phyloP scores from a whole-genome alignment of 2,888 invertebrate species.

The Chromoteleia sp. region DNA sequence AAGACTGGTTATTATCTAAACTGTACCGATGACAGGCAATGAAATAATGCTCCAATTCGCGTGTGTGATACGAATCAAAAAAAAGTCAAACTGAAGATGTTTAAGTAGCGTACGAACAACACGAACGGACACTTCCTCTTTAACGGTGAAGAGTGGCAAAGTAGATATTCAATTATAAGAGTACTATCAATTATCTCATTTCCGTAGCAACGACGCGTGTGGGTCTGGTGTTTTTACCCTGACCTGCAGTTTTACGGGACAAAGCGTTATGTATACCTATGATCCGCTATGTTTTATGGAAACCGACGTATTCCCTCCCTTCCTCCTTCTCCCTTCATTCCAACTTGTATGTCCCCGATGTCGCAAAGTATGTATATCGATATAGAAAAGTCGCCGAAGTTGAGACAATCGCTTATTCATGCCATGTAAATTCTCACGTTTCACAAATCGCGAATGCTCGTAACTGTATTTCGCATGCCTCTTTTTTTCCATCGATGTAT shows the following conservation, averaged over 20 bases:
- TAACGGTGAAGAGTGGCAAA: conserved; percentile 73
- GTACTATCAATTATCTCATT: conserved; percentile 77
- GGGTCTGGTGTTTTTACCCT: conserved; percentile 36
- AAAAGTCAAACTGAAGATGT: conserved; percentile 50
- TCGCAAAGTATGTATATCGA: no score
- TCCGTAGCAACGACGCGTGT: conserved; percentile 66
- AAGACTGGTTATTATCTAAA: conserved; percentile 40
- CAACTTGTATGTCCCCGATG: conserved; percentile 26
- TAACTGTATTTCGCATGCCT: conserved; percentile 22
- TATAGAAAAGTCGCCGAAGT: conserved; percentile 37
- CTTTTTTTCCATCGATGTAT: conserved; percentile 1
- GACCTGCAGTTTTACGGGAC: conserved; percentile 25
- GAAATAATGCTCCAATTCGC: conserved; percentile 51
- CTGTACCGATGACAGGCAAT: conserved; percentile 15
- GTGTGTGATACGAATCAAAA: conserved; percentile 50
- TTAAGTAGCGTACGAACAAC: conserved; percentile 57
- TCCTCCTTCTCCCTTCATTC: background rate
- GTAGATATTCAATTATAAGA: conserved; percentile 76
- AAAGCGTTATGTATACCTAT: background rate
- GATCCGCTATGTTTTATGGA: conserved; percentile 50
- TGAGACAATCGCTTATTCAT: conserved; percentile 30
- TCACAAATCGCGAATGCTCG: conserved; percentile 39
- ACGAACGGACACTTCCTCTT: conserved; percentile 75
- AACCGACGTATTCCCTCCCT: background rate
- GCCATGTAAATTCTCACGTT: conserved; percentile 31